phyloP scores from a whole-genome alignment of 1,140 invertebrate species.

The Anastrepha obliqua region DNA sequence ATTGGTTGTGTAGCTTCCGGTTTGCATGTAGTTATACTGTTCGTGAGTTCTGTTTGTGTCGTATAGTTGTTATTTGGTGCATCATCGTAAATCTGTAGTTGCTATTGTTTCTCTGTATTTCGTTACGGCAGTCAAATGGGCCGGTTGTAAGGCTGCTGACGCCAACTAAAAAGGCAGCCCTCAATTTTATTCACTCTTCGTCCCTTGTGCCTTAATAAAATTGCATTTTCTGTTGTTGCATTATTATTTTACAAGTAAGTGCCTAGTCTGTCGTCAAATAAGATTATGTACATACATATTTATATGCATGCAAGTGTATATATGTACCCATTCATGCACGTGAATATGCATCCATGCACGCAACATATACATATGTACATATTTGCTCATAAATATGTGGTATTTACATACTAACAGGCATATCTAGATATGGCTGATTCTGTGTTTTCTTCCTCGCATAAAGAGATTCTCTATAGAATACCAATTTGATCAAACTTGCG shows the following conservation, averaged over 20 bases:
- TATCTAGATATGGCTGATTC: too few species aligned
- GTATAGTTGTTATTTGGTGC: neutral
- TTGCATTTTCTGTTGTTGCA: too few species aligned
- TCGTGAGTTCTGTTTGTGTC: neutral
- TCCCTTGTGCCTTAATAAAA: too few species aligned
- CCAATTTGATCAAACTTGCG: too few species aligned
- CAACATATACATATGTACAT: neutral
- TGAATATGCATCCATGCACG: neutral
- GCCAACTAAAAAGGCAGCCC: neutral
- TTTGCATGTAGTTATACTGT: neutral
- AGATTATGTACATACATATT: neutral
- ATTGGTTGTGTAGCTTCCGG: slow-evolving; percentile 48
- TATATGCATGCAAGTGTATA: neutral
- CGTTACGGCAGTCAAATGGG: neutral
- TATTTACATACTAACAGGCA: too few species aligned
- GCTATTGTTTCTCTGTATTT: neutral
- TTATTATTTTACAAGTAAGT: too few species aligned
- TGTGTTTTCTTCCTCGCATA: too few species aligned
- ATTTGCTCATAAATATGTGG: too few species aligned
- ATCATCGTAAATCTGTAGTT: slow-evolving; percentile 10
- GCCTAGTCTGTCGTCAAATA: neutral
- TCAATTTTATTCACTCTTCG: neutral
- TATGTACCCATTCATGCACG: neutral
- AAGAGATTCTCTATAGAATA: too few species aligned
- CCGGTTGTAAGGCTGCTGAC: neutral